Conservation (phyloP, 2,113 vertebrate genomes). For the Tyto alba region DNA sequence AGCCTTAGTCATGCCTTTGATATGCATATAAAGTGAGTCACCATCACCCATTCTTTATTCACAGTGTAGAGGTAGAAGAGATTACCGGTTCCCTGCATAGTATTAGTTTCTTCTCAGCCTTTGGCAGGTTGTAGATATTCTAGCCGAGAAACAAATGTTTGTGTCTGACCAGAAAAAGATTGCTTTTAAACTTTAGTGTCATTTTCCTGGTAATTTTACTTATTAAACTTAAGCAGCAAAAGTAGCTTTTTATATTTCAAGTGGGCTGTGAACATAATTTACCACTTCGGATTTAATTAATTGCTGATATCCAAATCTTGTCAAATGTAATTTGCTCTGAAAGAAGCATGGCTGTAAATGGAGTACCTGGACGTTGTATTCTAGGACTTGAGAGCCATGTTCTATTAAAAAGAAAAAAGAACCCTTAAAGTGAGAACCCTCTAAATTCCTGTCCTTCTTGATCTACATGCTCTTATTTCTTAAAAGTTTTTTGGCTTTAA, state of each 20-base stretch:
- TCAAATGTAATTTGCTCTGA: constrained; percentile 39
- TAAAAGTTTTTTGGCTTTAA: background rate
- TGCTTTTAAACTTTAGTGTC: background rate
- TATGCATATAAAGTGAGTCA: background rate
- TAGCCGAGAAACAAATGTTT: background rate
- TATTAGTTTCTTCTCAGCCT: background rate
- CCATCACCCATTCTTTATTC: background rate
- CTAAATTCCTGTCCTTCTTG: background rate
- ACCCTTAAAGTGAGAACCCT: rapidly evolving
- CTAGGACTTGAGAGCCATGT: background rate
- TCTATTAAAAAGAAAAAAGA: background rate
- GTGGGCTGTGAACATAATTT: background rate
- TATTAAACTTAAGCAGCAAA: background rate
- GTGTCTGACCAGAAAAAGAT: background rate
- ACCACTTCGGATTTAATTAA: constrained; percentile 39
- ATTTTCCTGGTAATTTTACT: background rate
- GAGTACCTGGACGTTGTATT: background rate
- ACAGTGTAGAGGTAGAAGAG: background rate
- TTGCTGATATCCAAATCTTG: constrained; percentile 35
- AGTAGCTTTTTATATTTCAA: constrained; percentile 21
- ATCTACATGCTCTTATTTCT: background rate
- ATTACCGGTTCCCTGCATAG: background rate
- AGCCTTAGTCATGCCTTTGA: constrained; percentile 20
- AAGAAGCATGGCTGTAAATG: background rate
- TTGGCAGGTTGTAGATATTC: background rate